These are phyloP conservation scores for Gallinago media DNA, from an alignment of 2,113 vertebrate genomes.

Conservation along the genomic window DNA sequence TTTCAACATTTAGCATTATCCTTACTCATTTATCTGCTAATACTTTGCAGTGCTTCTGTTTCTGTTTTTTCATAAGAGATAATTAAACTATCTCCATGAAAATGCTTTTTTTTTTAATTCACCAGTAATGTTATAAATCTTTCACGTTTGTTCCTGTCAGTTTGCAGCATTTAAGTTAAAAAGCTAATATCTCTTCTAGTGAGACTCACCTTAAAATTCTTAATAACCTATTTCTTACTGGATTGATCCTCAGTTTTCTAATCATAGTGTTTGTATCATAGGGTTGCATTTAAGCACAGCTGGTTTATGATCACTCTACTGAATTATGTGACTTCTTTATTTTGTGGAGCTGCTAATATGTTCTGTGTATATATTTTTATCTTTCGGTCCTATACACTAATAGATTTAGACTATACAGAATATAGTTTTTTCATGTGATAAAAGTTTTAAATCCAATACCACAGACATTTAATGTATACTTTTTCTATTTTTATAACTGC, in stretches of 20 bases:
- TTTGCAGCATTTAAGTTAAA: background rate
- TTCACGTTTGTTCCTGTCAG: background rate
- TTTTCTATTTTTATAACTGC: slow-evolving; percentile 27
- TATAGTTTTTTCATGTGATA: background rate
- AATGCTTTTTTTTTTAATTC: background rate
- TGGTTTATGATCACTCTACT: background rate
- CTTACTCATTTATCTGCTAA: background rate
- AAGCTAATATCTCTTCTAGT: background rate
- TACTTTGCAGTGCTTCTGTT: background rate
- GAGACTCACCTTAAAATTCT: background rate
- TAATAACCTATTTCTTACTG: background rate
- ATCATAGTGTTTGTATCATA: background rate
- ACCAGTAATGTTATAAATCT: background rate
- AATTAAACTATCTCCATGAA: background rate
- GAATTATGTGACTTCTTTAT: background rate
- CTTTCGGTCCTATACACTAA: background rate
- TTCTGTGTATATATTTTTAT: background rate
- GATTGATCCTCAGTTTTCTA: background rate
- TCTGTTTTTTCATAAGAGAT: background rate
- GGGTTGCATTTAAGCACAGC: background rate
- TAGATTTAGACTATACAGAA: background rate
- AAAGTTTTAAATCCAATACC: background rate
- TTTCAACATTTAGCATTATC: background rate
- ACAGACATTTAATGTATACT: background rate
- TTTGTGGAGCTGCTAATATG: background rate